phyloP scores from a whole-genome alignment of 2,888 invertebrate genomes.

The Allolobophora icterica region DNA sequence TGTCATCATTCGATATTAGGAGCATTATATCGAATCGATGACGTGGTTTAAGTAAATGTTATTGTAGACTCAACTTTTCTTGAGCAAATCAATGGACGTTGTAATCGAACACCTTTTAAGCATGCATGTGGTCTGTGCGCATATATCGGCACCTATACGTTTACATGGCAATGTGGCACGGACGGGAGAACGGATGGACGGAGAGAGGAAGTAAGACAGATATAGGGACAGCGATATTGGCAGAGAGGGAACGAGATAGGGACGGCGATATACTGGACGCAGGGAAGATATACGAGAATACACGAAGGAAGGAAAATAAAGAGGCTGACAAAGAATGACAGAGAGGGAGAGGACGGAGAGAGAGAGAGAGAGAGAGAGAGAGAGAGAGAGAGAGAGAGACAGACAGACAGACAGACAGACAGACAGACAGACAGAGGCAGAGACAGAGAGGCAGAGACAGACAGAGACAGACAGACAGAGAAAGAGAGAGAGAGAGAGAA shows the following conservation, averaged over 20 bases:
- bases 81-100: background rate
- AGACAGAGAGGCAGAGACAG: too few relatives aligned
- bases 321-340: too few relatives aligned
- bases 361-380: too few relatives aligned
- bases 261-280: background rate
- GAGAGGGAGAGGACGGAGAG: too few relatives aligned
- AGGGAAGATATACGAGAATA: too few relatives aligned
- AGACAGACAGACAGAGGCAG: too few relatives aligned
- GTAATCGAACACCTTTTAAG: conserved; percentile 17
- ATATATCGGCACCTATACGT: background rate
- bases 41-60: conserved; percentile 11
- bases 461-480: too few relatives aligned
- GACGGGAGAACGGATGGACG: background rate
- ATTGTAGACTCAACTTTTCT: background rate
- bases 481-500: too few relatives aligned
- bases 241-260: background rate
- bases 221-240: background rate
- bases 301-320: too few relatives aligned
- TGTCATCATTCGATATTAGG: background rate
- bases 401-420: too few relatives aligned
- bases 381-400: too few relatives aligned
- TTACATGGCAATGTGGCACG: background rate
- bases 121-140: background rate
- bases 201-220: background rate
- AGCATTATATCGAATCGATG: background rate